These are phyloP conservation scores for Pecten maximus DNA, from an alignment of 2,888 invertebrate species.

Conservation along the genomic window DNA sequence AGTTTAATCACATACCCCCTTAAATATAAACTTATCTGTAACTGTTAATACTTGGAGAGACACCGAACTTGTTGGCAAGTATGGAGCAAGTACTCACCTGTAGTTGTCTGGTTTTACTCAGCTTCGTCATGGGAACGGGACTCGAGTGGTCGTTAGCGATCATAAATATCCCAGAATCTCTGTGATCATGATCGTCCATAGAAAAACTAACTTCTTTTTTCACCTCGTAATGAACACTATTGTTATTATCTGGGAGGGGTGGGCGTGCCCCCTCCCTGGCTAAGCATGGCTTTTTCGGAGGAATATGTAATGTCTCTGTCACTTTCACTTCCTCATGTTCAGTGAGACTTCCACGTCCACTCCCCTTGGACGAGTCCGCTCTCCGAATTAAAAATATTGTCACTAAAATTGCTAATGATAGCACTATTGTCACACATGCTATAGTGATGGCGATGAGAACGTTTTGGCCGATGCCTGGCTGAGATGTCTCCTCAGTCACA, in stretches of 20 bases:
- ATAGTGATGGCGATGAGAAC: slow-evolving; percentile 40
- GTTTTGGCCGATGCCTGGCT: slow-evolving; percentile 54
- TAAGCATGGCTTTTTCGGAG: slow-evolving; percentile 53
- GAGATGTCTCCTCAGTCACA: slow-evolving; percentile 39
- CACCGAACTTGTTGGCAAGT: neutral
- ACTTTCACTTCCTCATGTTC: slow-evolving; percentile 30
- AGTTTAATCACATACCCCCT: neutral
- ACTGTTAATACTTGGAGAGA: no score
- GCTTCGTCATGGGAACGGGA: slow-evolving; percentile 26
- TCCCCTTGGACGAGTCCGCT: slow-evolving; percentile 3
- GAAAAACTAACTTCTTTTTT: slow-evolving; percentile 37
- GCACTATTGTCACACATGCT: slow-evolving; percentile 8
- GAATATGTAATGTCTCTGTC: slow-evolving; percentile 41
- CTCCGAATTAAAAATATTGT: slow-evolving; percentile 24
- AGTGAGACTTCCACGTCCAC: slow-evolving; percentile 2
- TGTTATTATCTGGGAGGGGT: slow-evolving; percentile 46
- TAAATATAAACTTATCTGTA: neutral
- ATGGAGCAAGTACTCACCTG: neutral
- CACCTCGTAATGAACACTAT: slow-evolving; percentile 40
- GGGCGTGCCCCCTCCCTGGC: slow-evolving; percentile 45
- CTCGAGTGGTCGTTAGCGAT: slow-evolving; percentile 50
- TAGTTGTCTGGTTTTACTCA: neutral
- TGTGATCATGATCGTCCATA: slow-evolving; percentile 49
- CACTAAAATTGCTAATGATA: neutral
- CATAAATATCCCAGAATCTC: slow-evolving; percentile 57